Percentiles rank a stretch among this genome's conserved stretches.
phyloP scores from a whole-genome alignment of 2,888 invertebrate species.

The Serrognathus titanus region DNA sequence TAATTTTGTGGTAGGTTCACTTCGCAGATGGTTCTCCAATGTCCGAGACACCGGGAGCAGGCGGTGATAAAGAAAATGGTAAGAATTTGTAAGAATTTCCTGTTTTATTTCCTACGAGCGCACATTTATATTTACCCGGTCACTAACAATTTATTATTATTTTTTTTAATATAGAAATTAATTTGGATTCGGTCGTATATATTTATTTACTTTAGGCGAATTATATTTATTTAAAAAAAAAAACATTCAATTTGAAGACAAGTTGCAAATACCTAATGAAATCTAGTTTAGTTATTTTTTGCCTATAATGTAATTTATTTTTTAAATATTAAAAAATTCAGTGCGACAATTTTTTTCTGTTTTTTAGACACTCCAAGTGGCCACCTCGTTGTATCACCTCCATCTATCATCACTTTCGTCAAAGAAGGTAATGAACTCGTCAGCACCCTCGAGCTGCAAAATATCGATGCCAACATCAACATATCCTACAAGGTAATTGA shows the following conservation, averaged over 20 bases:
- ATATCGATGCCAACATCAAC: slow-evolving; percentile 54
- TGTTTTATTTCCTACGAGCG: not conserved
- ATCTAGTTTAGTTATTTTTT: too few relatives aligned
- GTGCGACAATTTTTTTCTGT: not conserved
- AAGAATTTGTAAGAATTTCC: too few relatives aligned
- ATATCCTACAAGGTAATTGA: slow-evolving; percentile 65
- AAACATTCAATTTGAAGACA: too few relatives aligned
- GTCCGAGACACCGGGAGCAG: slow-evolving; percentile 46
- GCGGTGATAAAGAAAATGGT: slow-evolving; percentile 40
- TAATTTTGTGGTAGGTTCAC: slow-evolving; percentile 57
- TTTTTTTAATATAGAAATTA: not conserved
- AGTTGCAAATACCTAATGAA: too few relatives aligned
- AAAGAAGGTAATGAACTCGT: slow-evolving; percentile 65
- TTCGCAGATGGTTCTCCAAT: slow-evolving; percentile 61
- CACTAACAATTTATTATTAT: not conserved
- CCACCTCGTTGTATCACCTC: slow-evolving; percentile 61
- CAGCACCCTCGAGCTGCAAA: slow-evolving; percentile 67
- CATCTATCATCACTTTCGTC: slow-evolving; percentile 68
- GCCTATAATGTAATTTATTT: too few relatives aligned
- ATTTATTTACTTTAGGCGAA: too few relatives aligned
- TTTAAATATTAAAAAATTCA: too few relatives aligned
- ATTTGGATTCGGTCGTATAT: not conserved
- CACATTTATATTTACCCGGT: not conserved
- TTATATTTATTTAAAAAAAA: too few relatives aligned
- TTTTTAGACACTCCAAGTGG: slow-evolving; percentile 12